phyloP scores from a whole-genome alignment of 2,113 vertebrate species.

The Mastomys coucha region DNA sequence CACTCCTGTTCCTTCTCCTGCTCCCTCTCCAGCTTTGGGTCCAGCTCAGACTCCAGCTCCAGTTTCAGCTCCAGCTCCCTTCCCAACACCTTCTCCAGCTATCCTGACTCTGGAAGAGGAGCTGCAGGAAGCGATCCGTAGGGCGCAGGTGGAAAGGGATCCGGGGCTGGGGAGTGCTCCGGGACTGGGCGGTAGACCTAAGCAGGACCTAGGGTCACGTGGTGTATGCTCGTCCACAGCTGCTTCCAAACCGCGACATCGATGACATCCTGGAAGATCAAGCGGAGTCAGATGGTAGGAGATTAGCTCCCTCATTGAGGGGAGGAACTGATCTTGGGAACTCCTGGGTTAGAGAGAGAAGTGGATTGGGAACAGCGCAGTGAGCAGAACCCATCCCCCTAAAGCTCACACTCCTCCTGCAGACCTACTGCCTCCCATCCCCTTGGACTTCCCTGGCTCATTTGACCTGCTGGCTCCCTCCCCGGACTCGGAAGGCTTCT shows the following conservation, averaged over 20 bases:
- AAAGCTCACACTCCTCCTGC: constrained; percentile 29
- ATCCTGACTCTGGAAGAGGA: constrained; percentile 93
- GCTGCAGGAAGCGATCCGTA: constrained; percentile 94
- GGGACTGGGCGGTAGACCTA: background rate
- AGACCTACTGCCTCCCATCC: constrained; percentile 71
- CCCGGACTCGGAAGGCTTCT: constrained; percentile 83
- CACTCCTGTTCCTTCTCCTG: background rate
- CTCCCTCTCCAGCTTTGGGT: background rate
- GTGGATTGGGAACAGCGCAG: background rate
- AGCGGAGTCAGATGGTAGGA: constrained; percentile 86
- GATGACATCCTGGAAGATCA: constrained; percentile 92
- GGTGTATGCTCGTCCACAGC: constrained; percentile 81
- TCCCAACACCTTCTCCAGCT: constrained; percentile 42
- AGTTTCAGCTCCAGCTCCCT: background rate
- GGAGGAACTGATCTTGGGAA: background rate
- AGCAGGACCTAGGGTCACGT: background rate
- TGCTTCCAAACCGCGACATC: constrained; percentile 92
- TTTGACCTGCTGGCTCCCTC: constrained; percentile 83
- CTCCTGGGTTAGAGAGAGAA: background rate
- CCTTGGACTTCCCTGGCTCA: constrained; percentile 85
- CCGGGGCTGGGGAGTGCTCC: fast-evolving
- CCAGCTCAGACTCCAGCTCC: no score
- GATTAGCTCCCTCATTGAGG: background rate
- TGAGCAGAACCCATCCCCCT: background rate
- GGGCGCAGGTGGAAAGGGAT: constrained; percentile 89